Base-by-base conservation (phyloP, 2,888 invertebrate species). In the Ptilodon capucinus region DNA sequence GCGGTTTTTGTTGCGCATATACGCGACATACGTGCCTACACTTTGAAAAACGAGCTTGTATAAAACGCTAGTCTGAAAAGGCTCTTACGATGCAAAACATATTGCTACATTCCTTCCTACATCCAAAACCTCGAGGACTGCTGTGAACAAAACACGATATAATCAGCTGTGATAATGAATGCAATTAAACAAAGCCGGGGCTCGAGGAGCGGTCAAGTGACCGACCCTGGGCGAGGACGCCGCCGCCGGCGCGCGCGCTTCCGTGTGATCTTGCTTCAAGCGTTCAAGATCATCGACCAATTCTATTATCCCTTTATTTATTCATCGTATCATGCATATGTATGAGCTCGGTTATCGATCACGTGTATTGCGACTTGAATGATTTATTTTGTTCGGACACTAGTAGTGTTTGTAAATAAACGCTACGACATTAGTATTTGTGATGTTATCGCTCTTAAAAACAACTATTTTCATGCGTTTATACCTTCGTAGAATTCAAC, bases 161-260 rank as follows among this genome's bases (percentile, higher is more conserved):
- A 61, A 59, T 50, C 44, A 60, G 48, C 48, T 45, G 46, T 50
- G 47, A 46, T 57, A 58, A 56, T 58, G 42, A 55, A 62, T 63
- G 54, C 54, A 54, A 65, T 65, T 53, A 58, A 62, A 65, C 62
- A 72, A 66, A 70, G 57, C 60, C 44, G 53, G 25, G 40, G 47
- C 48, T 54, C 50, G 53, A 58, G 55, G 53, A 53, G 56, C 56
- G 64, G 66, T 64, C 67, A 61, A 63, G 58, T 54, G 46, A 60
- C 47, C 62, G 74, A 64, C 81, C 81, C 68, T 79, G 74, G 50
- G 17, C 32, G 67, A 62, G 78, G 78, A 66, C 76, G 59, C 58
- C 50, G 34, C 34, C 43, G 41, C 62, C 57, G 34, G 41, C 52
- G 64, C 57, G 60, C 48, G 51, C 48, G 54, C 74, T 81, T 81